Evolutionary conservation across 2,797 vertebrate species (phyloP).

Genomic region (Urophycis tenuis): DNA sequence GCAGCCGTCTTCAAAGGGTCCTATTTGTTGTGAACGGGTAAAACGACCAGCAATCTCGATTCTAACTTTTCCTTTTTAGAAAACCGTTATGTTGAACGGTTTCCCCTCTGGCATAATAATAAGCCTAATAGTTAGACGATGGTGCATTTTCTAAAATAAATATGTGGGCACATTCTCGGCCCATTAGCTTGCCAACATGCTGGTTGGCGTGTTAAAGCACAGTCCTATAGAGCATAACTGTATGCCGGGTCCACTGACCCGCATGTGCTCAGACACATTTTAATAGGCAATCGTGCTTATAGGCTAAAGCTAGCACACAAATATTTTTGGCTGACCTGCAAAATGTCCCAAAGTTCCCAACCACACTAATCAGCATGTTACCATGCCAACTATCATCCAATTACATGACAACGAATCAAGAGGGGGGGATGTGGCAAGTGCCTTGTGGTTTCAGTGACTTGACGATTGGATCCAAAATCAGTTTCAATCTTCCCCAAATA

Average conservation of each 20-base stretch:
- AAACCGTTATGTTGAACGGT: neutral
- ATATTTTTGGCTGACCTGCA: neutral
- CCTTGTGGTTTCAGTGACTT: neutral
- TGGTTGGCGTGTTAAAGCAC: neutral
- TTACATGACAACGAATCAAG: neutral
- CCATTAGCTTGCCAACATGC: neutral
- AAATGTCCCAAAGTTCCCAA: neutral
- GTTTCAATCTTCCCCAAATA: neutral
- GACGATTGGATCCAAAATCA: no score
- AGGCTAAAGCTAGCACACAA: no score
- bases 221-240: neutral
- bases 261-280: neutral
- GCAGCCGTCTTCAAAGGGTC: neutral
- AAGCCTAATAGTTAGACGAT: neutral
- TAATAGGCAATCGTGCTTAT: neutral
- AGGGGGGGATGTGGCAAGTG: neutral
- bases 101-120: slow-evolving; percentile 1
- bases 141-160: neutral
- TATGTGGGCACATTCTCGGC: neutral
- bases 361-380: neutral
- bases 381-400: neutral
- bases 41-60: neutral
- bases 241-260: neutral
- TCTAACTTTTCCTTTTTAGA: neutral
- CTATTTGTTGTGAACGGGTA: no score